Evolutionary conservation across 2,888 invertebrate genomes (phyloP).

Genomic region (Aromia moschata): DNA sequence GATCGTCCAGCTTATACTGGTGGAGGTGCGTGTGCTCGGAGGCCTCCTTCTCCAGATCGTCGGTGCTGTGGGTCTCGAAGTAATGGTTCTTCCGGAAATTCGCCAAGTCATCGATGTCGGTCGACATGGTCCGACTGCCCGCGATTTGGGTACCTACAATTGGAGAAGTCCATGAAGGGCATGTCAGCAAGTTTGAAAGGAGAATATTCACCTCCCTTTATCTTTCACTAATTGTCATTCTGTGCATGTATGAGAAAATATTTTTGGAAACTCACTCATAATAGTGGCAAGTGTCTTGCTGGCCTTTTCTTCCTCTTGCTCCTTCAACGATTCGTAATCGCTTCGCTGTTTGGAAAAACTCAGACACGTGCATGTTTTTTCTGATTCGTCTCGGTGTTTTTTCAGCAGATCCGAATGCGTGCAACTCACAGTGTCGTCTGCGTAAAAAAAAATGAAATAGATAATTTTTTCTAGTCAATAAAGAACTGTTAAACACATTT

Average conservation of each 20-base stretch:
- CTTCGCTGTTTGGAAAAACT: conserved; percentile 35
- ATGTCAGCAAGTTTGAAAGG: too few relatives aligned
- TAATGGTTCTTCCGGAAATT: conserved; percentile 68
- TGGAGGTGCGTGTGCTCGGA: conserved; percentile 66
- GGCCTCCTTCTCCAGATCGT: conserved; percentile 31
- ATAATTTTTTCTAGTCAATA: too few relatives aligned
- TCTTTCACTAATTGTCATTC: too few relatives aligned
- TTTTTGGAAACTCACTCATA: too few relatives aligned
- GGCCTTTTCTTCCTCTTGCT: conserved; percentile 21
- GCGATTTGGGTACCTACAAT: conserved; percentile 22
- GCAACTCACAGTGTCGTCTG: background rate
- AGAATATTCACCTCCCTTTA: too few relatives aligned
- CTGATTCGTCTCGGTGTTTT: conserved; percentile 18
- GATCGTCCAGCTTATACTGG: conserved; percentile 67
- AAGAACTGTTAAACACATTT: too few relatives aligned
- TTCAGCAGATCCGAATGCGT: conserved; percentile 17
- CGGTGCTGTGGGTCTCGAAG: conserved; percentile 63
- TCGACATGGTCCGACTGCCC: conserved; percentile 11
- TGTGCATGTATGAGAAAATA: too few relatives aligned
- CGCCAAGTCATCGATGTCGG: conserved; percentile 20
- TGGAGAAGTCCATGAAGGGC: too few relatives aligned
- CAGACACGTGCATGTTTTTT: conserved; percentile 15
- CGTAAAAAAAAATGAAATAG: too few relatives aligned
- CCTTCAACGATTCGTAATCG: conserved; percentile 37
- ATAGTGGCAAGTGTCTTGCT: too few relatives aligned